Conservation (phyloP, 2,113 vertebrate species). For the Chaetops frenatus region DNA sequence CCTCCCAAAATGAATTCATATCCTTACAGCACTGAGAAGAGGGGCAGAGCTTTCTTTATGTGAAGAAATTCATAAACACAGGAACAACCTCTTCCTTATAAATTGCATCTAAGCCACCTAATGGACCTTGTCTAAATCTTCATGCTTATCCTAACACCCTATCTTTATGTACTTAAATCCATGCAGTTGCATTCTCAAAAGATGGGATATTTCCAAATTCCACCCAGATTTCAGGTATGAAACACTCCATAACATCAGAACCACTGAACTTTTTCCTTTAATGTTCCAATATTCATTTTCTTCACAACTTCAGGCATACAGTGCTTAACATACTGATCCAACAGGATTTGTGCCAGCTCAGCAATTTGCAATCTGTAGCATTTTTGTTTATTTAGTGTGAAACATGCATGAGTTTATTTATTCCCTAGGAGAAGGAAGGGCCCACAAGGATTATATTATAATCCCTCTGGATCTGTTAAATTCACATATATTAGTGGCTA, state of each 20-base stretch:
- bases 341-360: not conserved
- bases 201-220: not conserved
- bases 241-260: not conserved
- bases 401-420: not conserved
- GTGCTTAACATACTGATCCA: not conserved
- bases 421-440: not conserved
- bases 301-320: not conserved
- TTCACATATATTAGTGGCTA: not conserved
- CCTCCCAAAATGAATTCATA: not conserved
- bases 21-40: not conserved
- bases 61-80: not conserved
- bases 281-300: not conserved
- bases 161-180: not conserved
- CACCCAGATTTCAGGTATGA: not conserved
- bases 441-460: not conserved
- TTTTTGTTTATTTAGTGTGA: not conserved
- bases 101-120: not conserved
- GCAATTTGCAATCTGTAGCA: not conserved
- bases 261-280: not conserved
- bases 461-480: not conserved
- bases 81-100: not conserved
- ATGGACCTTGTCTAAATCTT: not conserved
- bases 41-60: not conserved
- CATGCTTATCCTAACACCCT: not conserved
- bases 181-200: not conserved